Percentiles rank a stretch among this genome's conserved stretches.
These are phyloP conservation scores for Cistogaster globosa DNA, from an alignment of 2,888 invertebrate genomes.

Conservation along the genomic window DNA sequence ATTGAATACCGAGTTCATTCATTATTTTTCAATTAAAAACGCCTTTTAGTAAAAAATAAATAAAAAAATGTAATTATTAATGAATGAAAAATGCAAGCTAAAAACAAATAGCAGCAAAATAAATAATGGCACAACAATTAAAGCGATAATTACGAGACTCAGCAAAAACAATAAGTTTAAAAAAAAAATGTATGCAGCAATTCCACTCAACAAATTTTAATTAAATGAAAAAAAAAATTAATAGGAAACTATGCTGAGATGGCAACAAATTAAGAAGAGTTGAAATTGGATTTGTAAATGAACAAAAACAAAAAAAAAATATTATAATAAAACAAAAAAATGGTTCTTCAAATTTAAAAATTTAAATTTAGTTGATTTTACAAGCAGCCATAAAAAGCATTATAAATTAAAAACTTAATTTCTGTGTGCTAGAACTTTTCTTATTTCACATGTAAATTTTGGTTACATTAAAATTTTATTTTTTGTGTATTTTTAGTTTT, in stretches of 20 bases:
- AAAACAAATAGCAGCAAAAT: not conserved
- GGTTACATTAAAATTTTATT: not conserved
- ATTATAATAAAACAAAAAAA: too few relatives aligned
- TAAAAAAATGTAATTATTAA: constrained; percentile 23
- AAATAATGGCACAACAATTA: constrained; percentile 54
- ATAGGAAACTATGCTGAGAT: constrained; percentile 5
- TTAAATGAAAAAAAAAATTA: constrained; percentile 24
- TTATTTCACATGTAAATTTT: constrained; percentile 16
- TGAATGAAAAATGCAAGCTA: constrained; percentile 12
- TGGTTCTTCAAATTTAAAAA: not conserved
- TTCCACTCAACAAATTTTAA: constrained; percentile 50
- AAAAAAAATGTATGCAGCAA: constrained; percentile 17
- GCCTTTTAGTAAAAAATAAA: constrained; percentile 30
- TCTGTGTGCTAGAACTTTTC: not conserved
- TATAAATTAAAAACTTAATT: not conserved
- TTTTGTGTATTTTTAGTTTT: not conserved
- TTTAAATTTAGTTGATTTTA: not conserved
- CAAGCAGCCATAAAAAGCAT: not conserved
- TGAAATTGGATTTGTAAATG: not conserved
- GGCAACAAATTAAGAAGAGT: not conserved
- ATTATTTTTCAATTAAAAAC: constrained; percentile 56
- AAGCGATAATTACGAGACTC: constrained; percentile 46
- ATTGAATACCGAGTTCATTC: constrained; percentile 39
- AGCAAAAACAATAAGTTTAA: constrained; percentile 3
- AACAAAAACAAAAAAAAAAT: not conserved